Base-by-base conservation (phyloP, 1,140 invertebrate genomes). In the Cydia amplana region DNA sequence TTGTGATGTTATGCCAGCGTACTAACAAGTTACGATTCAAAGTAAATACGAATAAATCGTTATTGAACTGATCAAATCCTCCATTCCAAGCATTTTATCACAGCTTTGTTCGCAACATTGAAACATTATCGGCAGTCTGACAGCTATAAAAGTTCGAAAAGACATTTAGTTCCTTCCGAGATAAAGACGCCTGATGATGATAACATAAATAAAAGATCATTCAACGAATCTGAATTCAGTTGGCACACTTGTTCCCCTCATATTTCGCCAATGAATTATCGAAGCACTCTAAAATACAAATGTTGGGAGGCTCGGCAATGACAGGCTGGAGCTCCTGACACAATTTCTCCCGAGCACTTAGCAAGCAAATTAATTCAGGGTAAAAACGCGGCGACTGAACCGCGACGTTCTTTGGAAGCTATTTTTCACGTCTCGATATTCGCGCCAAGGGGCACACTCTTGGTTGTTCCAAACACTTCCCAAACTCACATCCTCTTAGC, bases 321-420 rank as follows among this genome's bases (percentile, higher is more conserved):
- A 81, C 78, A 75, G 74, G 72, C 74, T 79, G 75, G 76, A 83
- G 83, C 83, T 83, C 79, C 73, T 74, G 64, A 49, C 77, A 79
- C 80, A 84, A 85, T 82, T 83, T 83, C 74, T 75, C 75, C 78
- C 75, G 63, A 82, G 81, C 83, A 83, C 81, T 81, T 83, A 82
- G 79, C 74, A 78, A 82, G 83, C 80, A 87, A 89, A 89, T 89
- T 85, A 87, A 88, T 85, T 85, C 82, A 80, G 77, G 36, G 49
- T 84, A 85, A 88, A 84, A 83, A 80, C 70, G 77, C 72, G 28
- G 76, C 78, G 75, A 72, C 64, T 67, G 79, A 77, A 80, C 74
- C 79, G 74, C 65, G 77, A 40, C 32, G 65, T 36, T 70, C 36
- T n/a, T 70, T 32, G 16, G 83, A 82, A 80, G 82, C 78, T 83